Base-by-base conservation (phyloP, 1,140 invertebrate genomes). In the Ptiloglossa arizonensis region DNA sequence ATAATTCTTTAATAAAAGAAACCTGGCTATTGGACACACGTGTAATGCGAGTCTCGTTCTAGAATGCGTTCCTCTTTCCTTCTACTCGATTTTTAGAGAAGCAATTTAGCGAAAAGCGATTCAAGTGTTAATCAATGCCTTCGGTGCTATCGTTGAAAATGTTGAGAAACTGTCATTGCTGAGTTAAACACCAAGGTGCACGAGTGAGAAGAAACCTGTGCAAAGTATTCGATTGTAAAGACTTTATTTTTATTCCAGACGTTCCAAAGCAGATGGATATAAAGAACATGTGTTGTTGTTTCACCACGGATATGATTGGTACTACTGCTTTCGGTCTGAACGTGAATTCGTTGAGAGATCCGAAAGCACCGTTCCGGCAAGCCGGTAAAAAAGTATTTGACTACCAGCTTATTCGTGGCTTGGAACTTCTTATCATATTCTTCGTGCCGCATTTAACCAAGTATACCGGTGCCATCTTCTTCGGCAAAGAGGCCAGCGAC, bases 261-360 rank as follows among this genome's bases (percentile, higher is more conserved):
- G 29, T 54, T 2, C 83, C 66, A n/a, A 66, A 74, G 17, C 17
- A 11, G 9, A 52, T 93, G 0, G 91, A 93, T 54, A 62, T 93
- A 0, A 93, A 91, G 62, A 92, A 94, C 17, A 32, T 94, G 0
- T 87, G 91, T 35, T 92, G 90, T 0, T 91, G 91, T 22, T 95
- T 93, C 69, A 93, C 93, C 0, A 94, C 95, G 32, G 95, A 96
- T 80, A 89, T 95, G 1, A 95, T 96, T 32, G 93, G 92, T 2
- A 91, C 89, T 6, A 94, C 93, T 54, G 94, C 93, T 8, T 96
- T 94, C 81, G 95, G 95, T 13, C 81, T 95, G 9, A 87, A 94
- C 2, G 91, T 92, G 4, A 93, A 95, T 75, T 93, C 93, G 1
- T 79, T 95, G 6, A 88, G 91, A 2, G 91, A 95, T 69, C 91